Percentiles rank a stretch among this genome's conserved stretches.
Conservation (phyloP, 2,888 invertebrate genomes). For the Bombylius major region DNA sequence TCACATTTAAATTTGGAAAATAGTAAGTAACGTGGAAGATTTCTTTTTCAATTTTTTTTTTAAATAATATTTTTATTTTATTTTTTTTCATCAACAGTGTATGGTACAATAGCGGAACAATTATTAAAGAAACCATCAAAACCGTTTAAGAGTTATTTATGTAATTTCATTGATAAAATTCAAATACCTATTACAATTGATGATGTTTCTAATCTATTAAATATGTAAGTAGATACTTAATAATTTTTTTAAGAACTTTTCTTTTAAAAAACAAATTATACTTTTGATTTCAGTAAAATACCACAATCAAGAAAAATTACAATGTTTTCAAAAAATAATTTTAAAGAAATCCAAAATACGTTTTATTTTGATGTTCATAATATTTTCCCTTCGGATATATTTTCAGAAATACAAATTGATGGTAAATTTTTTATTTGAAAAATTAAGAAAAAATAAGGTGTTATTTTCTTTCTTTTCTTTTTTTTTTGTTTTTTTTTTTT, state of each 20-base stretch:
- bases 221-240: conserved; percentile 18
- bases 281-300: conserved; percentile 22
- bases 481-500: conserved; percentile 1
- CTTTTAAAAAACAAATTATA: neutral
- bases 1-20: conserved; percentile 29
- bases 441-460: too few species aligned
- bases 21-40: conserved; percentile 17
- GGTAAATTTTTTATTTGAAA: conserved; percentile 16
- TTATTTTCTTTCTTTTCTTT: neutral
- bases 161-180: conserved; percentile 25
- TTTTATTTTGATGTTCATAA: conserved; percentile 31
- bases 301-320: conserved; percentile 29
- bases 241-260: neutral
- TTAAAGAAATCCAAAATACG: conserved; percentile 24
- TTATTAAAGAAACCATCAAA: conserved; percentile 23
- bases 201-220: conserved; percentile 26
- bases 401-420: conserved; percentile 23
- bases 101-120: conserved; percentile 26
- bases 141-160: conserved; percentile 14
- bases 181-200: conserved; percentile 27
- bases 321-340: conserved; percentile 27
- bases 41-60: neutral
- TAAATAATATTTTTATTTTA: neutral
- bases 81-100: conserved; percentile 18
- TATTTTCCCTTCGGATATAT: conserved; percentile 28